Base-by-base conservation (phyloP, 2,113 vertebrate genomes). In the Nycticryphes semicollaris region DNA sequence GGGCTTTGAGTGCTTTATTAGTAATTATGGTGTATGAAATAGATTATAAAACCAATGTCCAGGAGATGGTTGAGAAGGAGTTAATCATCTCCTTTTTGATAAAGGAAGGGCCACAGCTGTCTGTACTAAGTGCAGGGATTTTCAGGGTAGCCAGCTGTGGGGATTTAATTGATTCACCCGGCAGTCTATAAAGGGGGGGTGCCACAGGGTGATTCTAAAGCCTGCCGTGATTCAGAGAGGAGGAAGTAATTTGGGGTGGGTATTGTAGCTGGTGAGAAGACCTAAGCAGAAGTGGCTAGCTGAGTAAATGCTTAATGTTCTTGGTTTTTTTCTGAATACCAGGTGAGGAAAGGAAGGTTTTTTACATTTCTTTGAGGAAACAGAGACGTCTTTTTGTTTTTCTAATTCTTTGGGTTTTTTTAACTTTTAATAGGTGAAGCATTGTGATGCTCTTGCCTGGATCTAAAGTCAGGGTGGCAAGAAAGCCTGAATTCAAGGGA, bases 91-190 rank as follows among this genome's bases (percentile, higher is more conserved):
- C 16, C 37, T 14, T 93, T 78, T 93, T 76, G 62, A 86, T 72
- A 73, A 50, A 91, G 70, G 62, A 86, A 96, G 77, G 96, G 81
- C 91, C 92, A 94, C 96, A 97, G 94, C 95, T 96, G 94, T 31
- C 93, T 91, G 77, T 87, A 85, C 70, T 25, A 53, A 96, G 94
- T 91, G 45, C 48, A 84, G 80, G 77, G 92, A 94, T 94, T 94
- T 96, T 96, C 87, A 87, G 89, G 77, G 86, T 94, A 96, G 92
- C 95, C 96, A 96, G 96, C 95, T 96, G 89, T 91, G 86, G 96
- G 80, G 87, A 91, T 94, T 95, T 96, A 94, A 97, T 89, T 96
- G 94, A 84, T 96, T 96, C 84, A 92, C 69, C 73, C 60, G 4
- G 53, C 69, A 87, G 66, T 24, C 76, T 93, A n/a, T 70, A 96